Percentiles rank a stretch among this genome's conserved stretches.
These are phyloP conservation scores for Nephila pilipes DNA, from an alignment of 1,140 invertebrate species.

Conservation along the genomic window DNA sequence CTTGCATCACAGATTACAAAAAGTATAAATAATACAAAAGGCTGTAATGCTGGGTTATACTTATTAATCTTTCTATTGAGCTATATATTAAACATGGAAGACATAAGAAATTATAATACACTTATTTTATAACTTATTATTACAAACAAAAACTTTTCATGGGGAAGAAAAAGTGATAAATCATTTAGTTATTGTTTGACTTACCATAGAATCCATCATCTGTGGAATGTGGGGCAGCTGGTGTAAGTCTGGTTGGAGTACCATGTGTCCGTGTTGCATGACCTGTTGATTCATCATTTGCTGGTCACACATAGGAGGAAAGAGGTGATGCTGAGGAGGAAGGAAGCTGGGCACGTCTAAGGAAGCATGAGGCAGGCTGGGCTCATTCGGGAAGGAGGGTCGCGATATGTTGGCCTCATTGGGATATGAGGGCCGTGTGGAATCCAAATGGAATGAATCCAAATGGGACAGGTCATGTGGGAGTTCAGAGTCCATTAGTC, in stretches of 20 bases:
- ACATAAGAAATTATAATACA: background rate
- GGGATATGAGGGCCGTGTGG: slow-evolving; percentile 18
- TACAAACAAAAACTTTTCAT: background rate
- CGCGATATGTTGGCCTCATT: slow-evolving; percentile 2
- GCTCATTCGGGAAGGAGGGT: slow-evolving; percentile 10
- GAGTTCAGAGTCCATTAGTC: background rate
- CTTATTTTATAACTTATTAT: background rate
- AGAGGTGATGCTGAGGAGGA: slow-evolving; percentile 40
- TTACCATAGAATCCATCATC: slow-evolving; percentile 52
- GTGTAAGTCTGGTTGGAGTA: slow-evolving; percentile 42
- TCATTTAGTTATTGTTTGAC: background rate
- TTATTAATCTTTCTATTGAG: too few relatives aligned
- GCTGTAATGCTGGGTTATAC: too few relatives aligned
- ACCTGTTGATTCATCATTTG: slow-evolving; percentile 31
- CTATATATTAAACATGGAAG: background rate
- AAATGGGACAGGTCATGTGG: slow-evolving; percentile 33
- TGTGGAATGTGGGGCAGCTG: slow-evolving; percentile 56
- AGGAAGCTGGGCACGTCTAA: slow-evolving; percentile 45
- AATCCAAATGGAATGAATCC: slow-evolving; percentile 53
- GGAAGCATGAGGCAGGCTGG: slow-evolving; percentile 49
- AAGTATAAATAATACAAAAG: too few relatives aligned
- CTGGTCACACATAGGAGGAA: slow-evolving; percentile 12
- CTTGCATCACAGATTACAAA: too few relatives aligned
- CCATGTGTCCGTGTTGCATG: slow-evolving; percentile 26
- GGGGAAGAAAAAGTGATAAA: background rate